Evolutionary conservation across 2,888 invertebrate genomes (phyloP), one percentile per base, ranked within the genome.

Genomic region (Drosophila recens): DNA sequence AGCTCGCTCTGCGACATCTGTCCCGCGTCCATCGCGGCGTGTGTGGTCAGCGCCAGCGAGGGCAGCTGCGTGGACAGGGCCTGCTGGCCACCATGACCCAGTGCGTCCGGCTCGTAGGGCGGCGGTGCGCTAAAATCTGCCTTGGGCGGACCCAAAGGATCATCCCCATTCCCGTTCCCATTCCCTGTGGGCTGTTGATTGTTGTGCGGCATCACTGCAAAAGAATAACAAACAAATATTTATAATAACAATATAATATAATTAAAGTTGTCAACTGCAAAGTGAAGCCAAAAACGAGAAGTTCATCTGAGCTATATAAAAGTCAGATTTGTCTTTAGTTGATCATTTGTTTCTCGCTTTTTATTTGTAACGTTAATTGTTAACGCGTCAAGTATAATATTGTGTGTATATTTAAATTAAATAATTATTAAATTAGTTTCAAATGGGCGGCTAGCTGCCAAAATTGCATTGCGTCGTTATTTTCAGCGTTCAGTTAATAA

Each of bases 51-150:
- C 5, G 72, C 70, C 75, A 83, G 63, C 17, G 68, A 96, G 4
- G 85, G 80, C 73, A 74, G 9, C 43, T 73, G 87, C 45, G 68
- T 65, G 33, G 75, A 63, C 63, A 69, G 20, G 1, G 51, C 42
- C 72, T 86, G 83, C 27, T 81, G 79, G 4, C 81, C 77, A 8
- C 80, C 72, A 17, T 62, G 53, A 13, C 65, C 75, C 36, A 58
- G 34, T 52, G 72, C 77, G 23, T 87, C 87, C 4, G 97, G 95
- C 92, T 97, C 97, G 88, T 98, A 98, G 0, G 97, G 97, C 1
- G 98, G 98, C 68, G 97, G 97, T 49, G 97, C 97, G 43, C 96
- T 96, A 91, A 96, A 97, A 90, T 97, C 97, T 1, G 95, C 95
- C 91, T 96, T 96, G 0, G 97, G 97, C 6, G 97, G 97, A 49